A percentile compares a stretch with the other conserved stretches of the same genome.
Evolutionary conservation across 2,113 vertebrate species (phyloP).

Genomic region (Campylorhamphus procurvoides): DNA sequence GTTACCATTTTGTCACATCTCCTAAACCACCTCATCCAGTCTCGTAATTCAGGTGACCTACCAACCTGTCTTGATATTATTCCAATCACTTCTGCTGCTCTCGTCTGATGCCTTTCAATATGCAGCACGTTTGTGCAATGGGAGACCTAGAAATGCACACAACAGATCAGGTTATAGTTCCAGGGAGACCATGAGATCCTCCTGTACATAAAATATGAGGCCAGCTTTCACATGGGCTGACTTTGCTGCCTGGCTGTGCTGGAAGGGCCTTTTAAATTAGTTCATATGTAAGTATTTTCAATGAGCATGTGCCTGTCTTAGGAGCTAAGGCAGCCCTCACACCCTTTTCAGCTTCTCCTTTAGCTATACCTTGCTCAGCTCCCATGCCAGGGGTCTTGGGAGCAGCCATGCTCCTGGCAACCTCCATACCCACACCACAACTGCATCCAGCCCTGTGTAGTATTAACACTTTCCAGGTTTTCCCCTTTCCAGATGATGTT

Average conservation of each 20-base stretch:
- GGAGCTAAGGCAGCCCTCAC: neutral
- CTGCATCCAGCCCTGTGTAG: neutral
- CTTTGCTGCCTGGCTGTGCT: neutral
- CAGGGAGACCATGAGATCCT: neutral
- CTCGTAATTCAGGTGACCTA: neutral
- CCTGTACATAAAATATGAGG: neutral
- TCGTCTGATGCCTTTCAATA: neutral
- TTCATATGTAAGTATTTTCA: neutral
- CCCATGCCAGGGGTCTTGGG: neutral
- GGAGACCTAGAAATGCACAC: neutral
- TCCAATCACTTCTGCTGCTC: neutral
- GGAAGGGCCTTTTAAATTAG: neutral
- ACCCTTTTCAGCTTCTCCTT: neutral
- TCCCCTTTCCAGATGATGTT: slow-evolving; percentile 36
- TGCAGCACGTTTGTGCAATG: neutral
- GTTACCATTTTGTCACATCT: neutral
- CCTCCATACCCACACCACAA: neutral
- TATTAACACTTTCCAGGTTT: slow-evolving; percentile 67
- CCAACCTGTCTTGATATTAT: accelerated
- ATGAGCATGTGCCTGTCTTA: neutral
- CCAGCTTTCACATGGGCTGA: neutral
- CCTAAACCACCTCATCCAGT: neutral
- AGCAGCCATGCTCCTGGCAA: neutral
- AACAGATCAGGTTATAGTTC: neutral
- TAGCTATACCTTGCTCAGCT: neutral